Conservation (phyloP, 2,888 invertebrate species). For the Deroplatys truncata region DNA sequence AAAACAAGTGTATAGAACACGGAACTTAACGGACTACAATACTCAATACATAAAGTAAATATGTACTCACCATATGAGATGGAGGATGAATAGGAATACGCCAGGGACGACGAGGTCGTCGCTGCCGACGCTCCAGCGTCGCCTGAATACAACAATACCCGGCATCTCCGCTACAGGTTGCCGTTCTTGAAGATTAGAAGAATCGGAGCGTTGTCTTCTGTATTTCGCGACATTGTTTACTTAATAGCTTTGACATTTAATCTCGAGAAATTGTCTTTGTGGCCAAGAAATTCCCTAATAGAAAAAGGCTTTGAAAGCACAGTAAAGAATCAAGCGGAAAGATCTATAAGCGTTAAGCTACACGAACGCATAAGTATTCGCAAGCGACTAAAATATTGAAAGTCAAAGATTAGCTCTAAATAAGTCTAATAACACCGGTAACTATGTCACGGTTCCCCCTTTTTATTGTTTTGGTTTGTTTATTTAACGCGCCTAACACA, state of each 20-base stretch:
- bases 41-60: background rate
- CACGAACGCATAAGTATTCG: background rate
- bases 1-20: too few species aligned
- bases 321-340: background rate
- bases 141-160: conserved; percentile 76
- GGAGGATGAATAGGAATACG: conserved; percentile 67
- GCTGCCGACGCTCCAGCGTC: conserved; percentile 84
- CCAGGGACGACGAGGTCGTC: conserved; percentile 85
- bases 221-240: background rate
- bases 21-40: too few species aligned
- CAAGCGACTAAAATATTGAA: background rate
- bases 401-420: background rate
- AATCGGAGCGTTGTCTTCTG: background rate
- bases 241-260: background rate
- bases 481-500: background rate
- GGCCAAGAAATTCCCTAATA: background rate
- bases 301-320: background rate
- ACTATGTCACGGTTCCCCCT: background rate
- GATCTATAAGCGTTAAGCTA: background rate
- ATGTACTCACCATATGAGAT: conserved; percentile 67
- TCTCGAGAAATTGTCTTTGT: background rate
- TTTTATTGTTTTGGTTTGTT: background rate
- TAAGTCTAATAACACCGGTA: background rate
- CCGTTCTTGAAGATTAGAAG: background rate
- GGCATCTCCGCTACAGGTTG: conserved; percentile 56